Conservation (phyloP, 2,888 invertebrate species). For the Eumacrocentrus americanus region DNA sequence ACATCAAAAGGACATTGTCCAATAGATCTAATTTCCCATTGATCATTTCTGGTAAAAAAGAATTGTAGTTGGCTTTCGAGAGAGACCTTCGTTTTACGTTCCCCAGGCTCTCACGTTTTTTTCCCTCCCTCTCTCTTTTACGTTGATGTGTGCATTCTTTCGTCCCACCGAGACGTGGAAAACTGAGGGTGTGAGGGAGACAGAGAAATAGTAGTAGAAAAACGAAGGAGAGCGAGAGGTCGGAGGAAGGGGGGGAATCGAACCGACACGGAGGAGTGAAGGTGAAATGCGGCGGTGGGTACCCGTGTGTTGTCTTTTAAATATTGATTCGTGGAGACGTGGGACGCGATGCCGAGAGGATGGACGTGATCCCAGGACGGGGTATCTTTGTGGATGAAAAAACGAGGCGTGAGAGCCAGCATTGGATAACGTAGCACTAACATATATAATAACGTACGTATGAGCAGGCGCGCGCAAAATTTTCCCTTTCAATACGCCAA, state of each 20-base stretch:
- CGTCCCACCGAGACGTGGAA: too few species aligned
- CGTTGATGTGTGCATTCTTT: too few species aligned
- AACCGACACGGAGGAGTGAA: slow-evolving; percentile 44
- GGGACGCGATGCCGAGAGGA: slow-evolving; percentile 32
- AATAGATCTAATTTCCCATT: too few species aligned
- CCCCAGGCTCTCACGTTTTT: too few species aligned
- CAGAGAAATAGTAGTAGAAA: neutral
- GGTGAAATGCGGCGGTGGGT: slow-evolving; percentile 47
- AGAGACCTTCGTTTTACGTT: too few species aligned
- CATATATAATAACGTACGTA: slow-evolving; percentile 39
- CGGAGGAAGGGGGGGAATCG: slow-evolving; percentile 43
- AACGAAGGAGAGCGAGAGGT: neutral
- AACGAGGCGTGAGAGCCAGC: slow-evolving; percentile 37
- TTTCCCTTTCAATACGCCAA: slow-evolving; percentile 31
- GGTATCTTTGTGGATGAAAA: slow-evolving; percentile 30
- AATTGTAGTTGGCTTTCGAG: too few species aligned
- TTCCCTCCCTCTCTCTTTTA: too few species aligned
- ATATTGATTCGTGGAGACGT: slow-evolving; percentile 49
- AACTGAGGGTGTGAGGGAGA: too few species aligned
- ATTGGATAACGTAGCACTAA: slow-evolving; percentile 44
- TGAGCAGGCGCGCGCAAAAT: slow-evolving; percentile 28
- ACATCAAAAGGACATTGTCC: too few species aligned
- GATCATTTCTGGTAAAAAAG: too few species aligned
- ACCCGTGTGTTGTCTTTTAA: slow-evolving; percentile 50
- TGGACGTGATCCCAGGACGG: slow-evolving; percentile 35